These are phyloP conservation scores for Melikaiella ostensackeni DNA, from an alignment of 2,888 invertebrate species.

Conservation along the genomic window DNA sequence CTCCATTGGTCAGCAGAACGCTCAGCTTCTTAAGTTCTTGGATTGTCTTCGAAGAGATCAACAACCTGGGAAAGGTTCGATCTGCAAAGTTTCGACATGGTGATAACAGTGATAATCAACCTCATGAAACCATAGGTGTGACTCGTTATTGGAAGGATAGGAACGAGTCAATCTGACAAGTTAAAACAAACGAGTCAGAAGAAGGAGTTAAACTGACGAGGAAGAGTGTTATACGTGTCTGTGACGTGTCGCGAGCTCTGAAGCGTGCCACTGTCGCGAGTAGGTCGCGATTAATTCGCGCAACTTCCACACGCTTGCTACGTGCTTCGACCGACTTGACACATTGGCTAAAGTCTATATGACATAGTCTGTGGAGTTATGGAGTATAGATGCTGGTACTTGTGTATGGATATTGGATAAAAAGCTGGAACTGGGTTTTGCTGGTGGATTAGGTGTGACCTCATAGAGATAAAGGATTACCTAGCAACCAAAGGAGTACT, in stretches of 20 bases:
- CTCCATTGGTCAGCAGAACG: constrained; percentile 29
- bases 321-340: constrained; percentile 27
- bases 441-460: background rate
- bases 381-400: constrained; percentile 5
- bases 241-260: constrained; percentile 36
- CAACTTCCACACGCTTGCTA: constrained; percentile 25
- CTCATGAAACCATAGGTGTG: background rate
- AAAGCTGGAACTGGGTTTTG: background rate
- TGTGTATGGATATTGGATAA: constrained; percentile 16
- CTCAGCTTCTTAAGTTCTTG: constrained; percentile 13
- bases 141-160: background rate
- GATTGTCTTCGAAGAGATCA: constrained; percentile 27
- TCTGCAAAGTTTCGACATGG: background rate
- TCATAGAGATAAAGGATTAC: background rate
- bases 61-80: constrained; percentile 19
- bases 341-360: constrained; percentile 36
- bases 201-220: constrained; percentile 1
- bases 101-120: background rate
- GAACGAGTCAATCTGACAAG: background rate
- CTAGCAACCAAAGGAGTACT: background rate
- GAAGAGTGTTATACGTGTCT: constrained; percentile 36
- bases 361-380: background rate
- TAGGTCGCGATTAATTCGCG: constrained; percentile 37
- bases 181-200: background rate
- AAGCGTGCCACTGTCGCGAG: constrained; percentile 26